Evolutionary conservation across 2,113 vertebrate species (phyloP).

Genomic region (Oncorhynchus gorbuscha): DNA sequence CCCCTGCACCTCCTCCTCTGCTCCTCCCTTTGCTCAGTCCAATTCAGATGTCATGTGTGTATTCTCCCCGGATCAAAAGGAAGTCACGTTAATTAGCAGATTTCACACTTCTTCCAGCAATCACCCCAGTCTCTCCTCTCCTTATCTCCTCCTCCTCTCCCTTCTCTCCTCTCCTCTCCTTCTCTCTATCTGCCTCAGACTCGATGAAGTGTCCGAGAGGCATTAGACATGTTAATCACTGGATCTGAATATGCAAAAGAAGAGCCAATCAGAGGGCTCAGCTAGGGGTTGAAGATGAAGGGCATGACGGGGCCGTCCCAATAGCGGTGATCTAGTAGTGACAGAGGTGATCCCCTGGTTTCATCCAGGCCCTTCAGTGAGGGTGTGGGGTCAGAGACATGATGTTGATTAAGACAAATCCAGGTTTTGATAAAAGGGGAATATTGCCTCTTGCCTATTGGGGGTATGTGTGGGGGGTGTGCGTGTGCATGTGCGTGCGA

Average conservation of each 20-base stretch:
- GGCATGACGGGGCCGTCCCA: not conserved
- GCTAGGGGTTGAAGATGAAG: constrained; percentile 16
- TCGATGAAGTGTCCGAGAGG: constrained; percentile 29
- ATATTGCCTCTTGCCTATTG: not conserved
- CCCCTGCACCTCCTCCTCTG: constrained; percentile 21
- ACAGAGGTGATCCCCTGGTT: constrained; percentile 19
- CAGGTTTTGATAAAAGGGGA: not conserved
- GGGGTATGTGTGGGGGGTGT: not conserved
- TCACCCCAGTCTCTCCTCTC: constrained; percentile 68
- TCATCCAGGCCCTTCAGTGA: not conserved
- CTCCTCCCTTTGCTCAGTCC: constrained; percentile 55
- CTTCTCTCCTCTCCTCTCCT: too few relatives aligned
- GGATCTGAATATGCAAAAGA: constrained; percentile 1
- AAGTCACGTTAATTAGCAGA: constrained; percentile 74
- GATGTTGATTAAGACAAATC: not conserved
- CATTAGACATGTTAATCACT: constrained; percentile 50
- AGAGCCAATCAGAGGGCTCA: constrained; percentile 16
- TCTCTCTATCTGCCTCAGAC: constrained; percentile 14
- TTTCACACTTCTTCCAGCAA: constrained; percentile 78
- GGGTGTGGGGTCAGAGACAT: not conserved
- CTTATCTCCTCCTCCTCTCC: too few relatives aligned
- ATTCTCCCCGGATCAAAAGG: constrained; percentile 72
- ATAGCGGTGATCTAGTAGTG: not conserved
- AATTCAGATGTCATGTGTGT: constrained; percentile 81
- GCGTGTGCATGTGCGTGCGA: not conserved